Evolutionary conservation across 2,888 invertebrate genomes (phyloP), one percentile per base, ranked within the genome.

Genomic region (Furcula furcula): DNA sequence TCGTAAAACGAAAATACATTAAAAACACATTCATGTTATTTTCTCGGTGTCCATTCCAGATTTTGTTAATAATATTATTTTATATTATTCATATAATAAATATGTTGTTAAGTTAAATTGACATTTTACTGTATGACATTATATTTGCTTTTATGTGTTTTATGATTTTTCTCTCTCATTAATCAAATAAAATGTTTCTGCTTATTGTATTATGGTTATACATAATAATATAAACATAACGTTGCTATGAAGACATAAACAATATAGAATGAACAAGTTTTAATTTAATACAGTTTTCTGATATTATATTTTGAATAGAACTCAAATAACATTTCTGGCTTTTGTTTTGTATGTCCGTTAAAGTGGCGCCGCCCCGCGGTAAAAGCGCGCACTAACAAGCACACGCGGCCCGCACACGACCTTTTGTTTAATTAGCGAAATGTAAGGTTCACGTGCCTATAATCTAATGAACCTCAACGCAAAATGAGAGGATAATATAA

Each of bases 401-500:
- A 40, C 72, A 73, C 74, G 75, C 63, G 74, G 48, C 65, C 45
- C 40, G 62, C 76, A 71, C 69, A 59, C 69, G 66, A 62, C 68
- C 62, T 51, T 50, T 48, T 42, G 44, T 45, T 41, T 52, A 55
- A 62, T 60, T 62, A 60, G 49, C 54, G 49, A 51, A 58, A 53
- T 45, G 47, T 47, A 49, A n/a, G n/a, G n/a, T n/a, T n/a, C 58
- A 59, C 55, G 56, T 55, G 52, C 30, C 14, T 39, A 29, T 31
- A 37, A 50, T 37, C 40, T 63, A 60, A 63, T 58, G 47, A 51
- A 63, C 47, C 50, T 44, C 46, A 47, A 44, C 55, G 50, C 42
- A 27, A 23, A 29, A 40, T 31, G 40, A 46, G n/a, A n/a, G n/a
- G n/a, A n/a, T n/a, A n/a, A n/a, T n/a, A n/a, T n/a, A n/a, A n/a